Base-by-base conservation (phyloP, 2,888 invertebrate species). In the Agrochola lychnidis region DNA sequence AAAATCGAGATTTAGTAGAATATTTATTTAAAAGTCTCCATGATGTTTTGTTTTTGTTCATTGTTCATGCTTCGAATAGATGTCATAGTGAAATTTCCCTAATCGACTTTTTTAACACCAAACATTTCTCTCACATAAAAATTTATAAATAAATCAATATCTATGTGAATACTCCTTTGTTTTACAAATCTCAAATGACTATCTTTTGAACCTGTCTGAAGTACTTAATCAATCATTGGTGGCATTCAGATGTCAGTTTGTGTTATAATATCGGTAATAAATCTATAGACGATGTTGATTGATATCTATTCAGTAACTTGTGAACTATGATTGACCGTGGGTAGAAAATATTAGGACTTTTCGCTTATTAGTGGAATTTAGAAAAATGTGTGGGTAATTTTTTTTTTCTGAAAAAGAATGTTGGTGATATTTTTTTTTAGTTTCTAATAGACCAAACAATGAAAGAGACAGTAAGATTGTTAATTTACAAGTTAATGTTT, bases 201-300 rank as follows among this genome's bases (percentile, higher is more conserved):
- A 70, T 79, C 71, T 42, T 67, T 67, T 67, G 48, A 67, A 71
- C 74, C 66, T 63, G 69, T 84, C 71, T 36, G 70, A 69, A 67
- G 79, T 73, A 73, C 81, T 81, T 80, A 69, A 85, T 75, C 59
- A 61, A 77, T 86, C 79, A 81, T 76, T 80, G 22, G 76, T 61
- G 71, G 45, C 84, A 74, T 83, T 83, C 71, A 84, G 59, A 76
- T 67, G 85, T 73, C 87, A 87, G 68, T 51, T 36, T 7, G 59
- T 45, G 81, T 67, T 71, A 57, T 74, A 84, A 71, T 80, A 80
- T 76, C 73, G n/a, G 64, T 61, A 70, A 76, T 87, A 73, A 84
- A 84, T 87, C 73, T 73, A 76, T 45, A 2, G 3, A 48, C n/a
- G 85, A 74, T 86, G n/a, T 36, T 67, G 84, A 73, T 83, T 71